Conservation (phyloP, 2,797 vertebrate species). For the Heteromormyrus szaboi region DNA sequence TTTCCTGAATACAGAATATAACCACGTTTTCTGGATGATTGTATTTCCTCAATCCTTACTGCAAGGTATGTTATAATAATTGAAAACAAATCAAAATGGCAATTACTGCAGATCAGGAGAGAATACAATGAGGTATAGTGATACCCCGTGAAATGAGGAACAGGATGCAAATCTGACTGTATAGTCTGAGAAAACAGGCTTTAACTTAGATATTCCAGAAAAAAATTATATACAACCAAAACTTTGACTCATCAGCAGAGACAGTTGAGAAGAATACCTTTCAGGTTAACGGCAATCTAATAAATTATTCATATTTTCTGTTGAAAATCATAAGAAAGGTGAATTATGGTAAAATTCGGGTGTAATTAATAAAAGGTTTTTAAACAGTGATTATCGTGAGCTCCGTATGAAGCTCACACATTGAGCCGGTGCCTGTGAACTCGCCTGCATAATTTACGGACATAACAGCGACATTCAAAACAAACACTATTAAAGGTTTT, state of each 20-base stretch:
- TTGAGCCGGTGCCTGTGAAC: neutral
- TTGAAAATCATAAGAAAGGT: neutral
- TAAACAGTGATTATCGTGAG: neutral
- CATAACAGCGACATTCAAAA: constrained; percentile 1
- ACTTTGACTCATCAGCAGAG: neutral
- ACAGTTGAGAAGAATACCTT: neutral
- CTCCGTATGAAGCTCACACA: neutral
- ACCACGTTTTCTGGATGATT: neutral
- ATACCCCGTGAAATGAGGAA: neutral
- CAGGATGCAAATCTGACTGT: neutral
- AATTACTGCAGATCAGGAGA: neutral
- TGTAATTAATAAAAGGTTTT: neutral
- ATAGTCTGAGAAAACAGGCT: neutral
- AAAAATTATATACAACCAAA: neutral
- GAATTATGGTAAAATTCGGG: neutral
- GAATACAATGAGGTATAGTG: neutral
- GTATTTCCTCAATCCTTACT: neutral
- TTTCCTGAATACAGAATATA: neutral
- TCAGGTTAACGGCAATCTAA: neutral
- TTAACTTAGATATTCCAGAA: neutral
- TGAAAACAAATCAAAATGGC: neutral
- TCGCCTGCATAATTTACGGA: neutral
- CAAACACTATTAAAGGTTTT: neutral
- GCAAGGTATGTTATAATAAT: neutral
- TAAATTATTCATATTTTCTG: neutral